Evolutionary conservation across 2,113 vertebrate genomes (phyloP), one percentile per base, ranked within the genome.

Genomic region (western clawed frog (Xenopus tropicalis)): DNA sequence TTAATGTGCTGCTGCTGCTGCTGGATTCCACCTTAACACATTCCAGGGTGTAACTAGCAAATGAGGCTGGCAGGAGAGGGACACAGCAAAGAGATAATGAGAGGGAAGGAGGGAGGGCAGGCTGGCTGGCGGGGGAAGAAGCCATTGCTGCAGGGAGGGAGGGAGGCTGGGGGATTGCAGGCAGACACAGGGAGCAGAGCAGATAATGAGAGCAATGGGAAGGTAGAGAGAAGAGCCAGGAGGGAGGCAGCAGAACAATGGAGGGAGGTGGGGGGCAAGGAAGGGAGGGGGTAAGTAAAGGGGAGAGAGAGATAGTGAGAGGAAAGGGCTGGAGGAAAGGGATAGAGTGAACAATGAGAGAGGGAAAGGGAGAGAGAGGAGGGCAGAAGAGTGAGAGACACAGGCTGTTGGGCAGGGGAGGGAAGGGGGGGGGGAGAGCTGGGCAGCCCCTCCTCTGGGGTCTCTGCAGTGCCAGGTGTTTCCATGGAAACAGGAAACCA

Each of bases 171-270:
- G 43, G 20, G 19, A 59, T 63, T n/a, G n/a, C n/a, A 57, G 62
- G 61, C 20, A 24, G 57, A 62, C 51, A 24, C 56, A 44, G 71
- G 68, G 66, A 20, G 42, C 14, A 22, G 19, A 13, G 44, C 54
- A 29, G 76, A 71, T 66, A 74, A 56, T 46, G 56, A 58, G 29
- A 73, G 22, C n/a, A 46, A 44, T 74, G 65, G 67, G 64, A 71
- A 81, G 79, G 74, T 66, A 24, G 21, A 79, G 67, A 77, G 69
- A 75, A 72, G 78, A 82, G 80, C 78, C 77, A 79, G 80, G n/a
- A 80, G 79, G 70, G 73, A 79, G 65, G 80, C 78, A 67, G 71
- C 57, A 63, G 65, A 54, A 54, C 52, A 54, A 54, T 54, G 19
- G 10, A 3, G 10, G 52, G 16, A 17, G 43, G 73, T 65, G 72